Percentiles rank a stretch among this genome's conserved stretches.
Conservation (phyloP, 2,888 invertebrate species). For the Blastobasis lacticolella region DNA sequence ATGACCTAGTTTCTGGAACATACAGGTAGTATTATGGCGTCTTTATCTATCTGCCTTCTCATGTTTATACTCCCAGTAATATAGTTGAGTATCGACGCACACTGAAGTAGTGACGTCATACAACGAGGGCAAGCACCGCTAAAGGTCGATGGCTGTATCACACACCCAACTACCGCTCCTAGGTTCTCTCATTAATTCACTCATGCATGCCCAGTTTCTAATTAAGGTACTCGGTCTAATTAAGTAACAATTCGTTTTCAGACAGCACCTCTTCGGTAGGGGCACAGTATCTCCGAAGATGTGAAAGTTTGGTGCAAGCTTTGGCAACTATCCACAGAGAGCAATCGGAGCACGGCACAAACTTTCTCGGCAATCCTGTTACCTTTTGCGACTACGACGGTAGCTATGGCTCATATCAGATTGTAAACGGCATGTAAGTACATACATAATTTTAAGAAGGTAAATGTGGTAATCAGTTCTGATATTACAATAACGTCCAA, state of each 20-base stretch:
- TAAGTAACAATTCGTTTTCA: constrained; percentile 24
- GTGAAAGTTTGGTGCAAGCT: constrained; percentile 78
- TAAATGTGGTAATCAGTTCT: too few species aligned
- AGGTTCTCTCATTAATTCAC: too few species aligned
- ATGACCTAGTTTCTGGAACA: constrained; percentile 21
- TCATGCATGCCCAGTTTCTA: too few species aligned
- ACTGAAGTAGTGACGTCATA: constrained; percentile 28
- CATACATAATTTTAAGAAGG: background rate
- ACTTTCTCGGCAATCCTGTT: constrained; percentile 61
- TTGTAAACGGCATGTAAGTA: constrained; percentile 72
- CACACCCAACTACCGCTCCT: constrained; percentile 6
- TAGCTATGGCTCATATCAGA: constrained; percentile 73
- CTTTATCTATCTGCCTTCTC: too few species aligned
- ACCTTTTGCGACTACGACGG: constrained; percentile 79
- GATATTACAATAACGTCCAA: too few species aligned
- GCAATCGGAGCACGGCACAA: constrained; percentile 75
- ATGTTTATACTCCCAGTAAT: too few species aligned
- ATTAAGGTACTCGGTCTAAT: too few species aligned
- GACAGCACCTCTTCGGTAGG: constrained; percentile 61
- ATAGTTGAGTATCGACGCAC: background rate
- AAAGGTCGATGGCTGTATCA: constrained; percentile 20
- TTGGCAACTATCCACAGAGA: constrained; percentile 63
- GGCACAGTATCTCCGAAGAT: constrained; percentile 76
- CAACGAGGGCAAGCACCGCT: constrained; percentile 29
- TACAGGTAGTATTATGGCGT: background rate